Base-by-base conservation (phyloP, 2,113 vertebrate genomes). In the Paralichthys olivaceus region DNA sequence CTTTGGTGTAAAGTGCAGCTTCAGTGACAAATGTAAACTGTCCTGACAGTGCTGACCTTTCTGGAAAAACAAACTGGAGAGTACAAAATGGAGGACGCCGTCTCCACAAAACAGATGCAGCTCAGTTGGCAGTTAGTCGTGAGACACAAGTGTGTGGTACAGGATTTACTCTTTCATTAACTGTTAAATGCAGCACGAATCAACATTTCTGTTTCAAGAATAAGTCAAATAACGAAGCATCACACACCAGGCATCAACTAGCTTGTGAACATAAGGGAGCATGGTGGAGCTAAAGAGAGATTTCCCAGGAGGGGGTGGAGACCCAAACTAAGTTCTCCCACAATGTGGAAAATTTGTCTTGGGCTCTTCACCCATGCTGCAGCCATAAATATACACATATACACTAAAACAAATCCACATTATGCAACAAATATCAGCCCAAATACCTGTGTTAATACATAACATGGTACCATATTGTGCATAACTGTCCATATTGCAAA, bases 1-100 rank as follows among this genome's bases (percentile, higher is more conserved):
- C 40, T 43, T 43, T 43, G 13, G 40, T 14, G 40, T 15, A 45
- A 45, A 45, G 43, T 4, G 15, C 14, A 15, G 13, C 12, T 17
- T 45, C 43, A 13, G 43, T 12, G 14, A 14, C 43, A 45, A 13
- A 59, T 60, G 26, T 51, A 55, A 72, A 54, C 29, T 51, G 54
- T 19, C 3, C 12, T 58, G 43, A 71, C 54, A 40, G 40, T 2
- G 9, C 53, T 78, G 69, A 72, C 29, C 29, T 73, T 60, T 56
- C 19, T 1, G 23, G 5, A 37, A 17, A 37, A 26, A 22, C 7
- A 4, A 23, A 26, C 25, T 17, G 26, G 19, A n/a, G 5, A 17
- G 19, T 23, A 2, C 43, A 32, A 49, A 25, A 40, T 25, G 15
- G 26, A 53, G 29, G 53, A n/a, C 56, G 2, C 28, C 25, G 19